Conservation (phyloP, 2,888 invertebrate genomes). For the Papilio gigon region DNA sequence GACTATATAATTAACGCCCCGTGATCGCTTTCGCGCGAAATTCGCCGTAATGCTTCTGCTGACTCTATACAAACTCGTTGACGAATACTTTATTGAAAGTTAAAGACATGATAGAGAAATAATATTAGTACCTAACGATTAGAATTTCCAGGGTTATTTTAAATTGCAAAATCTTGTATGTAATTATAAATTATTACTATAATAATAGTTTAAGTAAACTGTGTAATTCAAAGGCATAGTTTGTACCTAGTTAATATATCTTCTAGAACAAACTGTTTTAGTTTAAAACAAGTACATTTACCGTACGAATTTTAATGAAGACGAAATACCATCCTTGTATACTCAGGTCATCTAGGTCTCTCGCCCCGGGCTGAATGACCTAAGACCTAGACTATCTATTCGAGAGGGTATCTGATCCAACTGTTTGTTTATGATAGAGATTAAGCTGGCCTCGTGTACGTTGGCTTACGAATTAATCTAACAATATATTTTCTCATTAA, state of each 20-base stretch:
- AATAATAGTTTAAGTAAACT: neutral
- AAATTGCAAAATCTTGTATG: too few species aligned
- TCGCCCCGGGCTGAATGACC: conserved; percentile 47
- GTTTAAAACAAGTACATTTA: neutral
- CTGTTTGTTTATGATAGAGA: conserved; percentile 38
- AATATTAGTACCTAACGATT: too few species aligned
- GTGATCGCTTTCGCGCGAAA: conserved; percentile 57
- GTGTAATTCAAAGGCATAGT: neutral
- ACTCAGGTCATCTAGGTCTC: conserved; percentile 45
- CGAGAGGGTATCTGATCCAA: conserved; percentile 34
- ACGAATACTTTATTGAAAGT: neutral
- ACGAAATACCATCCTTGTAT: conserved; percentile 38
- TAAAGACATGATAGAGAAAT: neutral
- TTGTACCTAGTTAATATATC: neutral
- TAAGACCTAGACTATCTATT: conserved; percentile 40
- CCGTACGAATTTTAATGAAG: conserved; percentile 38
- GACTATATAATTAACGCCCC: conserved; percentile 76
- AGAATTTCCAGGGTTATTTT: too few species aligned
- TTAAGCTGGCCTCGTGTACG: conserved; percentile 23
- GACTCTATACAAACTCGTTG: conserved; percentile 16
- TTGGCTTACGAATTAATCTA: conserved; percentile 22
- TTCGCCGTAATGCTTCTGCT: conserved; percentile 43
- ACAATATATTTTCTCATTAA: conserved; percentile 3
- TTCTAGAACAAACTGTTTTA: neutral
- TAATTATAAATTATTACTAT: neutral